Evolutionary conservation across 1,140 invertebrate species (phyloP), one percentile per base, ranked within the genome.

Genomic region (Drosophila sp.): DNA sequence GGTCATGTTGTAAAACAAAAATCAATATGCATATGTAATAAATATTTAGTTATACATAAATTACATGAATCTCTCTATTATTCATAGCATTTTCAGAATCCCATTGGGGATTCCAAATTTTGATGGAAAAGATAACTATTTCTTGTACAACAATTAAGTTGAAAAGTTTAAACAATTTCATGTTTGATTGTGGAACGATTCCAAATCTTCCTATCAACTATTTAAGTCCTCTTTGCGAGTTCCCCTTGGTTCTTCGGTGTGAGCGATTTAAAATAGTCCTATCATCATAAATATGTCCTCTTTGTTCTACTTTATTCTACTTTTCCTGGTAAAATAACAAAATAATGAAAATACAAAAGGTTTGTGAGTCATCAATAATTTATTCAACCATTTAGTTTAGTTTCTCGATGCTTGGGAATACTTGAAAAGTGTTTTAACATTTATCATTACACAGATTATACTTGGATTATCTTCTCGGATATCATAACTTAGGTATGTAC

Each of bases 301-400:
- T 17, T 17, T 17, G 17, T 17, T 17, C 17, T 17, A 17, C 17
- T 17, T 17, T 17, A 17, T 17, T 44, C 44, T 25, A 25, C 10
- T 25, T 4, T 4, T 54, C 25, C 11, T 30, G 29, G 1, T 55
- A 11, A 58, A 80, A 80, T 76, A 76, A 17, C 17, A 80, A 65
- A 8, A 8, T 25, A 76, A 75, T 62, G 35, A 47, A 32, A 67
- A 25, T 8, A 3, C 7, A 54, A 40, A 7, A 6, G 8, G 4
- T 17, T 63, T 76, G 54, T 60, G 67, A 75, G 68, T 86, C 79
- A 87, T 85, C 83, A 85, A 82, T 87, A 86, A 82, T 85, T 85
- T 85, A 85, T 85, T 85, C 66, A 85, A 87, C 79, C 57, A 69
- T 81, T 69, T 79, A 85, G 73, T 76, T 76, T 79, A 82, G 62